Conservation (phyloP, 1,140 invertebrate species). For the Acromyrmex echinatior region DNA sequence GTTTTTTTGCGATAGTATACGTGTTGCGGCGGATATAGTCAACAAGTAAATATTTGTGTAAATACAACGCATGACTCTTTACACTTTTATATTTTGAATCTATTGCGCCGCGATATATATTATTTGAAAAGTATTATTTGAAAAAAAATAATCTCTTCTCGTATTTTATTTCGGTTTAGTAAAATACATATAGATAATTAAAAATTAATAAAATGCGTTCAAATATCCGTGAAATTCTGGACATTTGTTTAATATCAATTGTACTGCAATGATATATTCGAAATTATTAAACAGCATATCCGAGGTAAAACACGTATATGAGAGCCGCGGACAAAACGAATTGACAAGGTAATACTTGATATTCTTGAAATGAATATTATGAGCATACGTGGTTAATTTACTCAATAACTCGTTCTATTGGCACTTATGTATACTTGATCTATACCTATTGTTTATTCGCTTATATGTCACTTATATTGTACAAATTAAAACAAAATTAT, state of each 20-base stretch:
- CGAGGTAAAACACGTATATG: constrained; percentile 7
- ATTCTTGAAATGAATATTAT: constrained; percentile 37
- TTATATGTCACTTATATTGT: background rate
- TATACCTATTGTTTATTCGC: constrained; percentile 13
- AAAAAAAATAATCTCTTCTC: background rate
- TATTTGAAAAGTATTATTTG: background rate
- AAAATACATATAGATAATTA: background rate
- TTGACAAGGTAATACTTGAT: constrained; percentile 12
- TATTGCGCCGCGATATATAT: background rate
- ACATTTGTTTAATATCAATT: constrained; percentile 21
- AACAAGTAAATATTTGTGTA: constrained; percentile 32
- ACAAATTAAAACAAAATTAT: background rate
- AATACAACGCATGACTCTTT: constrained; percentile 25
- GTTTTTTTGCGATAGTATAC: background rate
- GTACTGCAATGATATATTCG: background rate
- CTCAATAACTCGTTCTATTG: constrained; percentile 14
- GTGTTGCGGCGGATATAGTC: background rate
- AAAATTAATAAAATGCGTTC: background rate
- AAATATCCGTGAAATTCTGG: background rate
- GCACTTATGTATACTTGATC: constrained; percentile 7
- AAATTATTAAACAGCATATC: constrained; percentile 4
- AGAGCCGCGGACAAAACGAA: constrained; percentile 10
- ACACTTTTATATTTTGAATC: background rate
- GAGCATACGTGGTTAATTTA: constrained; percentile 6
- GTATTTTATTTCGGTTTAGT: background rate